phyloP scores from a whole-genome alignment of 2,797 vertebrate genomes.

The Erpetoichthys calabaricus region DNA sequence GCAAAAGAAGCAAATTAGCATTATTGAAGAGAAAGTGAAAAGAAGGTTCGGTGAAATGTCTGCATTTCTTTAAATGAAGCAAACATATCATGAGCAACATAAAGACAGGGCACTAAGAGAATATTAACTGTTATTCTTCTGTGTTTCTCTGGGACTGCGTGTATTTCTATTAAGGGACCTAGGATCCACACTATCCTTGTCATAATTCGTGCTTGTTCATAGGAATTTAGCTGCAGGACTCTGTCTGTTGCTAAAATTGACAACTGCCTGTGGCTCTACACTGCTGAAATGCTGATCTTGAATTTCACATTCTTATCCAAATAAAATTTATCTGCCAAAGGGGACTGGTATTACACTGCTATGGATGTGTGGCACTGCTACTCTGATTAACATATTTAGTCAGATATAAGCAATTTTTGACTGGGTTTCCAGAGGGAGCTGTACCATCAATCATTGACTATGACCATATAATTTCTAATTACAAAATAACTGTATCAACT shows the following conservation, averaged over 20 bases:
- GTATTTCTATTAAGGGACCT: constrained; percentile 54
- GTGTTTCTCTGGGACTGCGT: constrained; percentile 7
- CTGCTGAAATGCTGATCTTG: constrained; percentile 88
- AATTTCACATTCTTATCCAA: constrained; percentile 98
- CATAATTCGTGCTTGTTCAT: constrained; percentile 63
- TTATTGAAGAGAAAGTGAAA: neutral
- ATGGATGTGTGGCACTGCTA: constrained; percentile 67
- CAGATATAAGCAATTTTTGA: constrained; percentile 51
- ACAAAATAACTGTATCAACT: neutral
- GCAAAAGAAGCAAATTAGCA: too few relatives aligned
- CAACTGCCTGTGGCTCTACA: constrained; percentile 78
- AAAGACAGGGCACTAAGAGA: constrained; percentile 3
- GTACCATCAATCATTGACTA: constrained; percentile 3
- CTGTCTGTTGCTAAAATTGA: constrained; percentile 79
- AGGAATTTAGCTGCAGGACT: constrained; percentile 62
- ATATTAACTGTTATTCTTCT: constrained; percentile 10
- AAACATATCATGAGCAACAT: constrained; percentile 5
- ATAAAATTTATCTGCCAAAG: constrained; percentile 74
- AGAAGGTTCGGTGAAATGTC: neutral
- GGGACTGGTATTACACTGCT: constrained; percentile 70
- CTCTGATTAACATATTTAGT: constrained; percentile 90
- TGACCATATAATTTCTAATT: constrained; percentile 4
- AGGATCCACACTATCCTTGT: constrained; percentile 46
- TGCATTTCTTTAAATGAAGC: neutral
- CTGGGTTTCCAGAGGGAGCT: constrained; percentile 8